Conservation (phyloP, 2,888 invertebrate species). For the Rhorus exstirpatorius region DNA sequence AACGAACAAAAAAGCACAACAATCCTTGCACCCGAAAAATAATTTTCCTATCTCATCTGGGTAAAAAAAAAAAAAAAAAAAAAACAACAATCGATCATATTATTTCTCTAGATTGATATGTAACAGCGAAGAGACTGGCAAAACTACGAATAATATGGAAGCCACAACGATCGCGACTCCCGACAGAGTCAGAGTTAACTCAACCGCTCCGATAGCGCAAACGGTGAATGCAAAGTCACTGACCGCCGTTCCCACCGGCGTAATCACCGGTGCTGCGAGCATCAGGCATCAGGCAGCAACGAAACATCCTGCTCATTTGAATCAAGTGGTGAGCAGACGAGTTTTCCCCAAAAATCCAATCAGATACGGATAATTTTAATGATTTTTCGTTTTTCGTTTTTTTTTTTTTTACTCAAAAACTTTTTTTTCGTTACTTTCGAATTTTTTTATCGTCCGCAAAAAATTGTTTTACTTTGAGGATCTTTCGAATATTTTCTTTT, state of each 20-base stretch:
- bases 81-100: not conserved
- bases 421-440: not conserved
- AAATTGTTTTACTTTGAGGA: not conserved
- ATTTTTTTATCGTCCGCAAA: too few species aligned
- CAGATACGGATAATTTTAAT: not conserved
- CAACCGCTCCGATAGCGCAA: slow-evolving; percentile 77
- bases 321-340: slow-evolving; percentile 73
- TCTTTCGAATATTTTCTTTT: not conserved
- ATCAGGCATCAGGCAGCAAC: slow-evolving; percentile 73
- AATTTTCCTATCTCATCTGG: not conserved
- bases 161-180: slow-evolving; percentile 76
- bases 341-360: not conserved
- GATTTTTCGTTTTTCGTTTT: not conserved
- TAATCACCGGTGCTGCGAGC: slow-evolving; percentile 68
- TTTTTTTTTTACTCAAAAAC: too few species aligned
- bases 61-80: not conserved
- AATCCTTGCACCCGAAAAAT: not conserved
- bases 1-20: not conserved
- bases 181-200: slow-evolving; percentile 75
- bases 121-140: slow-evolving; percentile 74
- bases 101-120: slow-evolving; percentile 75
- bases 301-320: slow-evolving; percentile 72
- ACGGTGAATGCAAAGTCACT: slow-evolving; percentile 71
- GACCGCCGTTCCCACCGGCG: slow-evolving; percentile 69
- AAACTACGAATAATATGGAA: slow-evolving; percentile 73